These are phyloP conservation scores for Tokudaia tokunoshimensis DNA, from an alignment of 2,797 vertebrate species.

Conservation along the genomic window DNA sequence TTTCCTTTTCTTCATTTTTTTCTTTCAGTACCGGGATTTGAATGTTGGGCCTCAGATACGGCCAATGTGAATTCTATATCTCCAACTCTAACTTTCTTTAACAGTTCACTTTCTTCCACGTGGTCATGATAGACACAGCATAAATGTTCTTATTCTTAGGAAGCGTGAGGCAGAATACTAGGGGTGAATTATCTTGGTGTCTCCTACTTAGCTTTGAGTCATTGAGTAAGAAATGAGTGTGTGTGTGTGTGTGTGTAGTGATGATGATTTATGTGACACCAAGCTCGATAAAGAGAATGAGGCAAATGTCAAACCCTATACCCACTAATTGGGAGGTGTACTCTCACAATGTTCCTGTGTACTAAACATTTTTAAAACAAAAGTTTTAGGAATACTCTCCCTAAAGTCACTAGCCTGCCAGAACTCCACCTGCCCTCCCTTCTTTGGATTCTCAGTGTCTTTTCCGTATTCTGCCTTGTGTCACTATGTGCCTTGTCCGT, in stretches of 20 bases:
- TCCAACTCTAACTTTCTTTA: background rate
- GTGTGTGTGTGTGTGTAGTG: background rate
- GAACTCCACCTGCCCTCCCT: background rate
- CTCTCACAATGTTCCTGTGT: background rate
- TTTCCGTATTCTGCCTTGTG: background rate
- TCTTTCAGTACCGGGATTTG: background rate
- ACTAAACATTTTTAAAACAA: background rate
- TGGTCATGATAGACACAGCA: background rate
- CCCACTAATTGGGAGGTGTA: background rate
- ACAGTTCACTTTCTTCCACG: background rate
- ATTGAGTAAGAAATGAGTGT: background rate
- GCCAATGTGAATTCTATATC: background rate
- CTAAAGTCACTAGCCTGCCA: background rate
- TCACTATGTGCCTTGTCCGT: background rate
- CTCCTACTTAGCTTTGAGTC: background rate
- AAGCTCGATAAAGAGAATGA: background rate
- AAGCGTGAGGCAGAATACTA: background rate
- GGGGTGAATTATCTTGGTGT: background rate
- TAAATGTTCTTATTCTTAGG: background rate
- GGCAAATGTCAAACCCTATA: background rate
- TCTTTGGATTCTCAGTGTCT: background rate
- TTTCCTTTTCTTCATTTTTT: background rate
- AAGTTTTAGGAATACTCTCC: background rate
- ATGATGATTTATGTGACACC: background rate
- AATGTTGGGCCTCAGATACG: background rate